phyloP scores from a whole-genome alignment of 1,140 invertebrate genomes.

The Drosophila murphyi region DNA sequence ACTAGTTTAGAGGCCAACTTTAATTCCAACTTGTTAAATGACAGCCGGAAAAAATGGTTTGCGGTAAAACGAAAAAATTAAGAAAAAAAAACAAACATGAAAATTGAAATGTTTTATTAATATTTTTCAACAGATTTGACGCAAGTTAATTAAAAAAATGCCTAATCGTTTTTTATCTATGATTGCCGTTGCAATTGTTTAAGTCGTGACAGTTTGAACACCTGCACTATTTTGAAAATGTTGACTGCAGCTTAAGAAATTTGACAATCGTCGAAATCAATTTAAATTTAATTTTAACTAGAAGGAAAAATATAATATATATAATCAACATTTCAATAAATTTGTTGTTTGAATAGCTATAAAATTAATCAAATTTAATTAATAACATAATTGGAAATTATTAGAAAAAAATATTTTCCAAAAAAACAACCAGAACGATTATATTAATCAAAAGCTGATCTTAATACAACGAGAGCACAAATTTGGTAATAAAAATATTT shows the following conservation, averaged over 20 bases:
- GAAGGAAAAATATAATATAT: not conserved
- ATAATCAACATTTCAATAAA: too few relatives aligned
- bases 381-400: too few relatives aligned
- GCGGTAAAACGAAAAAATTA: constrained; percentile 5
- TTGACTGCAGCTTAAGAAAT: constrained; percentile 8
- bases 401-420: too few relatives aligned
- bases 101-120: constrained; percentile 82
- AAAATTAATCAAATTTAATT: too few relatives aligned
- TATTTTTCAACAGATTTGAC: constrained; percentile 73
- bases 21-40: constrained; percentile 45
- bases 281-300: not conserved
- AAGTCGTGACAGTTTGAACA: constrained; percentile 60
- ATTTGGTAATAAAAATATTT: too few relatives aligned
- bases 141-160: constrained; percentile 71
- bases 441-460: too few relatives aligned
- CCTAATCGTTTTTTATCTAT: constrained; percentile 23
- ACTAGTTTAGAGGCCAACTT: constrained; percentile 49
- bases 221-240: constrained; percentile 40
- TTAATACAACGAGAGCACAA: too few relatives aligned
- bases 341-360: too few relatives aligned
- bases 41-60: constrained; percentile 37
- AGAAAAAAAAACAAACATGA: constrained; percentile 36
- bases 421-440: too few relatives aligned
- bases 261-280: constrained; percentile 37
- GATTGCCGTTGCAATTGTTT: constrained; percentile 47